A percentile compares a stretch with the other conserved stretches of the same genome.
Evolutionary conservation across 2,113 vertebrate species (phyloP).

Genomic region (Eretmochelys imbricata): DNA sequence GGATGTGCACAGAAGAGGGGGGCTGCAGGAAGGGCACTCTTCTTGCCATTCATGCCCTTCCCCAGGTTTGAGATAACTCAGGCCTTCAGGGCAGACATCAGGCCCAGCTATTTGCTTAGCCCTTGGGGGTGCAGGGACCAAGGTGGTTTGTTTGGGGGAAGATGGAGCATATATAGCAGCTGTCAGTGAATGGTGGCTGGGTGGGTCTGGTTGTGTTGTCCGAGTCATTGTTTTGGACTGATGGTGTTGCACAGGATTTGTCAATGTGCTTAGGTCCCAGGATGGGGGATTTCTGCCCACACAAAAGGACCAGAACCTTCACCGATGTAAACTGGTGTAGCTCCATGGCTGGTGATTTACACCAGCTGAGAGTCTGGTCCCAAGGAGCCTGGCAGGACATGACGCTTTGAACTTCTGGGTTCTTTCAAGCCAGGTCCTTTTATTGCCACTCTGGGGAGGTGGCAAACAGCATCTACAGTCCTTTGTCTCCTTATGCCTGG

Average conservation of each 20-base stretch:
- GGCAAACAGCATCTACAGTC: background rate
- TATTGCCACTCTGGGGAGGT: background rate
- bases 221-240: background rate
- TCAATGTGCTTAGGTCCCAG: background rate
- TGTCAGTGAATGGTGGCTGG: background rate
- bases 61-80: background rate
- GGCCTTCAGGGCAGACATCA: background rate
- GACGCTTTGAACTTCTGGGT: rapidly evolving
- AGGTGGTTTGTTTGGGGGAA: background rate
- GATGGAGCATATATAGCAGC: background rate
- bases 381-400: background rate
- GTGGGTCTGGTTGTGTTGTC: background rate
- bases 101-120: background rate
- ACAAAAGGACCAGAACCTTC: background rate
- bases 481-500: background rate
- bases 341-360: background rate
- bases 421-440: background rate
- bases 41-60: background rate
- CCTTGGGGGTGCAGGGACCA: background rate
- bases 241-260: background rate
- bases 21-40: background rate
- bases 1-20: background rate
- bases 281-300: background rate
- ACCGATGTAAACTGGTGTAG: background rate
- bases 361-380: rapidly evolving